A percentile compares a stretch with the other conserved stretches of the same genome.
Conservation (phyloP, 1,140 invertebrate genomes). For the Philotrypesis tridentata region DNA sequence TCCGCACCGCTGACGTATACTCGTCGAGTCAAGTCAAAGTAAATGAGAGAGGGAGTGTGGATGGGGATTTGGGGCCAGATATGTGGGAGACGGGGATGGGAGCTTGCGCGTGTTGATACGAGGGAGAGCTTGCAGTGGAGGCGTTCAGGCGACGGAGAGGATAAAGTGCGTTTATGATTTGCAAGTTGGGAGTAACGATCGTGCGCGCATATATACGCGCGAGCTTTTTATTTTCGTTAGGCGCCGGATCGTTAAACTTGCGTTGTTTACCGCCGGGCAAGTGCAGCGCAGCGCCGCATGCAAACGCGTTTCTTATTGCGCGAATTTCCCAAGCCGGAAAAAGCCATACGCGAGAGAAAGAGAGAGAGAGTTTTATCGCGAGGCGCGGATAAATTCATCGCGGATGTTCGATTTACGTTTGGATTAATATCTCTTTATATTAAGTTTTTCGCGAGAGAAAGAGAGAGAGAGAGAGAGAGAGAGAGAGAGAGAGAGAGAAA, state of each 20-base stretch:
- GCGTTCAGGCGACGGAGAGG: too few species aligned
- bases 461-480: too few species aligned
- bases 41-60: not conserved
- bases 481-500: too few species aligned
- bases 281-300: not conserved
- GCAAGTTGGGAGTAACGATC: not conserved
- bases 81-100: not conserved
- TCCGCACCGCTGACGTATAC: not conserved
- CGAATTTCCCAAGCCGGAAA: not conserved
- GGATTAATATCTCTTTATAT: slow-evolving; percentile 48
- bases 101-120: too few species aligned
- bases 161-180: not conserved
- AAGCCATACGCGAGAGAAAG: not conserved
- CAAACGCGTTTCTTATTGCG: too few species aligned
- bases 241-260: too few species aligned
- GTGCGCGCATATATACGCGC: too few species aligned
- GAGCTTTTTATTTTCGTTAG: too few species aligned
- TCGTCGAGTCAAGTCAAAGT: not conserved
- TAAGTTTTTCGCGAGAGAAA: slow-evolving; percentile 27
- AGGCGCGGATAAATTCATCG: slow-evolving; percentile 23
- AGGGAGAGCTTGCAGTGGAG: too few species aligned
- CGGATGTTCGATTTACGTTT: slow-evolving; percentile 32
- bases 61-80: not conserved
- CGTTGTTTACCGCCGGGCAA: too few species aligned
- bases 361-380: slow-evolving; percentile 44